Evolutionary conservation across 2,113 vertebrate species (phyloP).

Genomic region (Morone chrysops): DNA sequence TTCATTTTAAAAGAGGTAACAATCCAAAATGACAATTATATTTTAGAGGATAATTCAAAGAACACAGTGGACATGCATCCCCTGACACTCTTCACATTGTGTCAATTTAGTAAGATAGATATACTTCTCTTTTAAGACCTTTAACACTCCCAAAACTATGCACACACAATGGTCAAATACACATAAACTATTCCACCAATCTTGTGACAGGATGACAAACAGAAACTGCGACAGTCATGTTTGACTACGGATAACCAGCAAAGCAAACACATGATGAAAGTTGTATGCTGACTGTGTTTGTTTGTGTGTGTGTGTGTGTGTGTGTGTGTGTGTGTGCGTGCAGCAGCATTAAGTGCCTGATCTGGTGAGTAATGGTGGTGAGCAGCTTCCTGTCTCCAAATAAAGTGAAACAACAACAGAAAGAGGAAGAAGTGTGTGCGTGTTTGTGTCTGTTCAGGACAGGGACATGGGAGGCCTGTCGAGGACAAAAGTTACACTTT

Average conservation of each 20-base stretch:
- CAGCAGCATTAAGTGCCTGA: neutral
- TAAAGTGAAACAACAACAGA: neutral
- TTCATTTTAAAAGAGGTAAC: neutral
- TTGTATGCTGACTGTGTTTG: neutral
- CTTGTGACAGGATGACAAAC: constrained; percentile 27
- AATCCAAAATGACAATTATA: neutral
- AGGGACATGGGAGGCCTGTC: neutral
- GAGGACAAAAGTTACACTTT: no score
- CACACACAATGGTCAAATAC: neutral
- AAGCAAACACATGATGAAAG: constrained; percentile 2
- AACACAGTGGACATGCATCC: neutral
- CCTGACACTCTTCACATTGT: neutral
- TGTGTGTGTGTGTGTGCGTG: neutral
- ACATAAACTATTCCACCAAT: neutral
- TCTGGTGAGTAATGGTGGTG: neutral
- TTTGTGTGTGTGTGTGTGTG: neutral
- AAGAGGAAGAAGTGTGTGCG: constrained; percentile 12
- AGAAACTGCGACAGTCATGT: constrained; percentile 14
- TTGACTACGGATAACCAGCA: constrained; percentile 14
- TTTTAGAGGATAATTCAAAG: neutral
- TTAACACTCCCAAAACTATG: neutral
- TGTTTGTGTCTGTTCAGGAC: neutral
- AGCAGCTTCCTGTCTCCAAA: constrained; percentile 19
- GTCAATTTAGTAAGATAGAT: constrained; percentile 8
- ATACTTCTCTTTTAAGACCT: neutral